Percentiles rank a stretch among this genome's conserved stretches.
phyloP scores from a whole-genome alignment of 2,888 invertebrate genomes.

The Nomada fabriciana region DNA sequence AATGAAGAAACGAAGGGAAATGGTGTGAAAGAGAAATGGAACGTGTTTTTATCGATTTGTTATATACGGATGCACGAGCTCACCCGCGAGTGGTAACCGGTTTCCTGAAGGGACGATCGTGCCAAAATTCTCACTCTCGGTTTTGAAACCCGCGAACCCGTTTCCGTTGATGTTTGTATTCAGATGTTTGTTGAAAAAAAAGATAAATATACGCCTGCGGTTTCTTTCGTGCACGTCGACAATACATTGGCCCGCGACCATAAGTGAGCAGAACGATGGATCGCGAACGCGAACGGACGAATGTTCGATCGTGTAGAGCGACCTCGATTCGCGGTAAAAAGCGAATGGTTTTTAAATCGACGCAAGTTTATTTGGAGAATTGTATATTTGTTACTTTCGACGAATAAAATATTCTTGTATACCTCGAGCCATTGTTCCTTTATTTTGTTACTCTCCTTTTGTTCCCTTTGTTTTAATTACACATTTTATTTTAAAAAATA shows the following conservation, averaged over 20 bases:
- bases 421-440: slow-evolving; percentile 67
- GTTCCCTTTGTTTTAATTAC: no score
- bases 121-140: slow-evolving; percentile 79
- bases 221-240: slow-evolving; percentile 72
- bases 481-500: no score
- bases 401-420: slow-evolving; percentile 85
- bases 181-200: slow-evolving; percentile 61
- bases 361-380: slow-evolving; percentile 81
- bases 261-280: neutral
- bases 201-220: slow-evolving; percentile 22
- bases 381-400: slow-evolving; percentile 85
- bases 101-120: slow-evolving; percentile 78
- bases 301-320: slow-evolving; percentile 49
- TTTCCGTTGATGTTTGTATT: slow-evolving; percentile 65
- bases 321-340: slow-evolving; percentile 54
- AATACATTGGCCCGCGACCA: slow-evolving; percentile 66
- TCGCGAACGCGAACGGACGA: slow-evolving; percentile 26
- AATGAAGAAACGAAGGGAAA: neutral
- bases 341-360: slow-evolving; percentile 69
- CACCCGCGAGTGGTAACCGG: slow-evolving; percentile 72
- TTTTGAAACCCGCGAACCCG: slow-evolving; percentile 55
- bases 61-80: slow-evolving; percentile 64
- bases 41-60: slow-evolving; percentile 64
- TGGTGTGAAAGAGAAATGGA: slow-evolving; percentile 7
- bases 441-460: neutral